phyloP scores from a whole-genome alignment of 2,797 vertebrate genomes.

The Apogon talboti region DNA sequence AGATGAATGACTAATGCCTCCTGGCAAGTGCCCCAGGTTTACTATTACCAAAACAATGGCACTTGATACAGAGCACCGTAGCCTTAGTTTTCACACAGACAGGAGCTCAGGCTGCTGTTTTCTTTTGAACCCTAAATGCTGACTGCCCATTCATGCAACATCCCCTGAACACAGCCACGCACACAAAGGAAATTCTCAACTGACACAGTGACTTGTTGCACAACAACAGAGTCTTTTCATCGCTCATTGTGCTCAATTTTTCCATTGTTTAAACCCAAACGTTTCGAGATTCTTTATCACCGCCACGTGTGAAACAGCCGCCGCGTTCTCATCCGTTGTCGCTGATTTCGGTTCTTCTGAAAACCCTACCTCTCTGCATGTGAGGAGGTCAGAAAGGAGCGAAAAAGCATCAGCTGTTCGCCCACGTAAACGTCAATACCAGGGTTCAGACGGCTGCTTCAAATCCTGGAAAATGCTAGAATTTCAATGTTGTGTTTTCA shows the following conservation, averaged over 20 bases:
- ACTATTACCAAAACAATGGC: constrained; percentile 82
- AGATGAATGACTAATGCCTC: constrained; percentile 80
- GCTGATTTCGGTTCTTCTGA: constrained; percentile 34
- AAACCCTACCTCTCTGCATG: constrained; percentile 23
- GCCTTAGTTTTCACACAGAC: constrained; percentile 77
- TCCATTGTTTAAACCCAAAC: constrained; percentile 51
- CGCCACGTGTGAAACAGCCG: constrained; percentile 20
- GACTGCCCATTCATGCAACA: constrained; percentile 71
- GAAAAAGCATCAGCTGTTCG: constrained; percentile 19
- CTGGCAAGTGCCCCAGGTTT: constrained; percentile 82
- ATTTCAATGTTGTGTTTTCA: no score
- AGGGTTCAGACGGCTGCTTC: no score
- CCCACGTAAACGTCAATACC: constrained; percentile 3
- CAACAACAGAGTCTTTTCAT: constrained; percentile 64
- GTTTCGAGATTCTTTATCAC: constrained; percentile 24
- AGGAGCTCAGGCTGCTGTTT: constrained; percentile 72
- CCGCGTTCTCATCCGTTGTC: constrained; percentile 20
- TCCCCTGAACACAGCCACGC: constrained; percentile 58
- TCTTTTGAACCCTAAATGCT: constrained; percentile 75
- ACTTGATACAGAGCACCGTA: constrained; percentile 75
- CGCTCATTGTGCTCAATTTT: constrained; percentile 62
- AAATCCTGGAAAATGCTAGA: no score
- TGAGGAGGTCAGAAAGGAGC: constrained; percentile 14
- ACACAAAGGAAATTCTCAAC: constrained; percentile 73
- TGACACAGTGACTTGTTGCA: constrained; percentile 63